Percentiles rank a stretch among this genome's conserved stretches.
Evolutionary conservation across 2,888 invertebrate genomes (phyloP).

Genomic region (Acholoe squamosa): DNA sequence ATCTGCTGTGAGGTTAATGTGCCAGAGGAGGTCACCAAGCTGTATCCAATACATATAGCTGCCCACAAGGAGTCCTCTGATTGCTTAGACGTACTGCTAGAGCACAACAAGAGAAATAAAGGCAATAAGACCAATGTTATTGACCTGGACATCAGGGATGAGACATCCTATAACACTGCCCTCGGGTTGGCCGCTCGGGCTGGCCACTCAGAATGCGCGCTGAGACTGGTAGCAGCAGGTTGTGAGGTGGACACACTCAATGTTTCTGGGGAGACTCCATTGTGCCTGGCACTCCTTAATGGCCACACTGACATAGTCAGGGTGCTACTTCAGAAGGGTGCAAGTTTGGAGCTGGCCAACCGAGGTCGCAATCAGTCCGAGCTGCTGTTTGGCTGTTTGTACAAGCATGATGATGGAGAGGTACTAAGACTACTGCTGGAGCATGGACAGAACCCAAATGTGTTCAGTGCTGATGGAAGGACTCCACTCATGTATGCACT

Average conservation of each 20-base stretch:
- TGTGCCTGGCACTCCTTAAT: conserved; percentile 10
- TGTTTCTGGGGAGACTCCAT: conserved; percentile 16
- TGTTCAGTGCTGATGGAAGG: conserved; percentile 41
- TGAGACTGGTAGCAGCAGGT: neutral
- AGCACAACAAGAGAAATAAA: neutral
- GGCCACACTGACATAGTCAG: conserved; percentile 7
- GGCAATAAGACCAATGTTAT: neutral
- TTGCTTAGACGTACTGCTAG: conserved; percentile 21
- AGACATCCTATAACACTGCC: conserved; percentile 24
- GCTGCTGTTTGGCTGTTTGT: conserved; percentile 26
- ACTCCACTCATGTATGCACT: conserved; percentile 55
- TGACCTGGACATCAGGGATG: conserved; percentile 27
- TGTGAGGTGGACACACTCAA: conserved; percentile 30
- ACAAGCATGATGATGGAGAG: conserved; percentile 30
- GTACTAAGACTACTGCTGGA: conserved; percentile 43
- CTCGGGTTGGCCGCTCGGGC: conserved; percentile 38
- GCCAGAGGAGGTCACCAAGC: conserved; percentile 43
- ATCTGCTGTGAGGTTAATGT: conserved; percentile 28
- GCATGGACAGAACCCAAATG: conserved; percentile 30
- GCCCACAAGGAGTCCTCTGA: conserved; percentile 48
- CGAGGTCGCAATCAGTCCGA: conserved; percentile 18
- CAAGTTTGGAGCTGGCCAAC: conserved; percentile 26
- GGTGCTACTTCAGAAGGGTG: neutral
- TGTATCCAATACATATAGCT: conserved; percentile 48
- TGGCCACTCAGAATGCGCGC: neutral